Percentiles rank a stretch among this genome's conserved stretches.
phyloP scores from a whole-genome alignment of 1,140 invertebrate genomes.

The Vollenhovia emeryi region DNA sequence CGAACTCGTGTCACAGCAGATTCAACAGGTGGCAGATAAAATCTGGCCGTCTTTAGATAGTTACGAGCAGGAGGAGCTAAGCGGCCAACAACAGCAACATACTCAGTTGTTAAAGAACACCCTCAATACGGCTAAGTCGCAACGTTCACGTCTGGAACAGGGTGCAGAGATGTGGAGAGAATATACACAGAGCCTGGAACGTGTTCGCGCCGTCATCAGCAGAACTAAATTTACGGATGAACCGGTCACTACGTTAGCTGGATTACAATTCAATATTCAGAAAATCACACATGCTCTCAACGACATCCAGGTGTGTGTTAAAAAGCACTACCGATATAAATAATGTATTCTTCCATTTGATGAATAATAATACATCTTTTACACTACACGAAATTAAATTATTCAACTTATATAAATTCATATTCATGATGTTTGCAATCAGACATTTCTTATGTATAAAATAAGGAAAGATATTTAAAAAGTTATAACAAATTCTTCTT shows the following conservation, averaged over 20 bases:
- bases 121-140: slow-evolving; percentile 91
- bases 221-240: slow-evolving; percentile 91
- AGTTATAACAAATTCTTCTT: background rate
- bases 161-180: slow-evolving; percentile 92
- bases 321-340: background rate
- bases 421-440: background rate
- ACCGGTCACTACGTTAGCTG: slow-evolving; percentile 90
- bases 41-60: slow-evolving; percentile 93
- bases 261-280: slow-evolving; percentile 92
- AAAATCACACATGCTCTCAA: slow-evolving; percentile 92
- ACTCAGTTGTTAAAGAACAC: slow-evolving; percentile 93
- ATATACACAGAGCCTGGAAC: slow-evolving; percentile 91
- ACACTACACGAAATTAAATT: background rate
- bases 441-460: background rate
- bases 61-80: slow-evolving; percentile 92
- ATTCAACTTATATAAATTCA: background rate
- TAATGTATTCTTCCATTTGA: background rate
- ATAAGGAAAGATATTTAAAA: background rate
- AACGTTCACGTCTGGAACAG: slow-evolving; percentile 91
- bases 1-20: slow-evolving; percentile 92
- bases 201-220: slow-evolving; percentile 90
- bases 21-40: slow-evolving; percentile 93
- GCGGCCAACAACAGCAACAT: slow-evolving; percentile 91
- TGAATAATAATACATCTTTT: background rate
- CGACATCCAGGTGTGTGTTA: slow-evolving; percentile 90